Percentiles rank a stretch among this genome's conserved stretches.
phyloP scores from a whole-genome alignment of 2,797 vertebrate species.

The Crotalus adamanteus region DNA sequence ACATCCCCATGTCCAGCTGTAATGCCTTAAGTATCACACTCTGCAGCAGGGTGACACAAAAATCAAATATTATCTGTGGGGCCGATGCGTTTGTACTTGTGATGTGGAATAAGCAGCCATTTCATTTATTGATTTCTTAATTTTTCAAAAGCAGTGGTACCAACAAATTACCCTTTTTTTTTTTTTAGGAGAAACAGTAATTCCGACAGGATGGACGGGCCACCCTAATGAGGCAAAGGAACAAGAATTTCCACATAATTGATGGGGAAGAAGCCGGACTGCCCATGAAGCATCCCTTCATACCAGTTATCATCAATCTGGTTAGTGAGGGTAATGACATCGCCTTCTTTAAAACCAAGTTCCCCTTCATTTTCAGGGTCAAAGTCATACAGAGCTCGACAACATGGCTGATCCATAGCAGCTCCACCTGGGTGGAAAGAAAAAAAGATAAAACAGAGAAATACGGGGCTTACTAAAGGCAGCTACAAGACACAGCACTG shows the following conservation, averaged over 20 bases:
- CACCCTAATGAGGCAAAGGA: constrained; percentile 87
- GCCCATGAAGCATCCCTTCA: constrained; percentile 94
- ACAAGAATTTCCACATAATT: constrained; percentile 98
- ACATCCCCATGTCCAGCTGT: constrained; percentile 48
- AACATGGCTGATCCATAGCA: constrained; percentile 95
- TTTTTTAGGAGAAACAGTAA: constrained; percentile 9
- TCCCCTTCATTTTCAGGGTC: constrained; percentile 98
- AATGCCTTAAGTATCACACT: constrained; percentile 61
- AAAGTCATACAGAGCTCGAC: constrained; percentile 94
- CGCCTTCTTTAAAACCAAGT: constrained; percentile 96
- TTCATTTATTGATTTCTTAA: constrained; percentile 36
- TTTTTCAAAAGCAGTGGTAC: constrained; percentile 73
- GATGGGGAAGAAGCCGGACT: constrained; percentile 98
- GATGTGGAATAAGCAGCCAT: constrained; percentile 76
- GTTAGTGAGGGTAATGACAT: constrained; percentile 96
- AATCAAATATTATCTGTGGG: constrained; percentile 68
- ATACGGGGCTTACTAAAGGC: not conserved
- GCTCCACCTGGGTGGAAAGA: constrained; percentile 73
- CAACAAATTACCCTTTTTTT: constrained; percentile 60
- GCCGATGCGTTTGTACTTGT: constrained; percentile 67
- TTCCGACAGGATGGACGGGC: constrained; percentile 57
- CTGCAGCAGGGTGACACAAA: constrained; percentile 57
- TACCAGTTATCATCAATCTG: constrained; percentile 99
- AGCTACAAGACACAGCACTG: not conserved
- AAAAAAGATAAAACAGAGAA: constrained; percentile 38